Base-by-base conservation (phyloP, 2,888 invertebrate species). In the Epistrophe grossulariae region DNA sequence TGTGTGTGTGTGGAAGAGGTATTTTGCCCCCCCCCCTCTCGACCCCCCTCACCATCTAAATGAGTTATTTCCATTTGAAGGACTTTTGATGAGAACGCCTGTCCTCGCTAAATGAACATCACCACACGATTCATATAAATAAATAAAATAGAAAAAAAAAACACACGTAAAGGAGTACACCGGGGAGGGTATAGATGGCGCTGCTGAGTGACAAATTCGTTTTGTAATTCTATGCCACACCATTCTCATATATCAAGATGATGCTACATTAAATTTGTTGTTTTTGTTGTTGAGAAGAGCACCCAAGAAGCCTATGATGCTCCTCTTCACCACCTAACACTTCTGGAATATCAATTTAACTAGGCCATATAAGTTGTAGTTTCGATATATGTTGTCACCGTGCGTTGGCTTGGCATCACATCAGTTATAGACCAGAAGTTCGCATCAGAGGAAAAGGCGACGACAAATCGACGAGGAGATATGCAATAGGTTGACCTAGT, bases 401-500 rank as follows among this genome's bases (percentile, higher is more conserved):
- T 85, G 81, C 68, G 68, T 66, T 74, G 43, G 66, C 35, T 19
- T 68, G 28, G 40, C 24, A 45, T 45, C 72, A 73, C 68, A 24
- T 24, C 72, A 79, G 73, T 68, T 71, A n/a, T n/a, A 28, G 66
- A 70, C 57, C 71, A 80, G 80, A 66, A 76, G 66, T 66, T 66
- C 45, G 35, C 38, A 17, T 7, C 35, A 11, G 60, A 73, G 72
- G 60, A 60, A 55, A 19, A 38, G 57, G 43, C 13, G 17, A 13
- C 7, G 59, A 15, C 48, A 62, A 74, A 62, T 43, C 45, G 24
- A 66, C n/a, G 35, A 60, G 60, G 70, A 70, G 31, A 40, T 71
- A 52, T 85, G 81, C 81, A 76, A 85, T 85, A 57, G 62, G 62
- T 70, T 85, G 85, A 82, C 85, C 85, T 82, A 85, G 85, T 71